Evolutionary conservation across 2,113 vertebrate genomes (phyloP), one percentile per base, ranked within the genome.

Genomic region (Holacanthus passer): DNA sequence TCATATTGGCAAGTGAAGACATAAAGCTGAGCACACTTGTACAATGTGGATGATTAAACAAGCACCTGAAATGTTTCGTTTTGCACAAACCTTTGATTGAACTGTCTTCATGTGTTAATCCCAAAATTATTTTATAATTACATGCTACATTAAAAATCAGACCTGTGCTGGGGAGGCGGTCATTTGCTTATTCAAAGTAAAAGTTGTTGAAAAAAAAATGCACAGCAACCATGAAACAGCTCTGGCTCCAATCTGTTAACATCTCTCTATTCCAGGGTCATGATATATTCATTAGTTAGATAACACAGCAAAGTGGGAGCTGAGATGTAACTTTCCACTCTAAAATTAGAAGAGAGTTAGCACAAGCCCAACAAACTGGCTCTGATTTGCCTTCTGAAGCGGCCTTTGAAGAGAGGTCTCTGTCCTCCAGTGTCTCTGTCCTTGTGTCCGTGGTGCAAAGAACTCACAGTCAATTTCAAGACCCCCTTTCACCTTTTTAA

Each of bases 1-100:
- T 85, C 73, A 50, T 72, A 32, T 83, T 90, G 78, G 82, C 90
- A 84, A 89, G 43, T 64, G 77, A 82, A 86, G 77, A 81, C 53
- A 58, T 66, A 69, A 71, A 82, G 53, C 63, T 31, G 70, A 83
- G 53, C 41, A 59, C 67, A 76, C 79, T 53, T 62, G 35, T 76
- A 66, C 45, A 84, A 73, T 17, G 62, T 31, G 59, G 45, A 63
- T 47, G 20, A 65, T 67, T 32, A 60, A 85, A 79, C 43, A 81
- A 87, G 83, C 81, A 87, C 83, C 83, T 78, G 78, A 67, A 70
- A 47, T 60, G 76, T 70, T 77, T 75, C 48, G 48, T 74, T 14
- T 74, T 39, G 32, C 35, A 81, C 22, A 58, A 81, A 74, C 17
- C 4, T 48, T 41, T 27, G 29, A 67, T 67, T 48, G 31, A 71